These are phyloP conservation scores for Prionailurus bengalensis DNA, from an alignment of 2,113 vertebrate genomes.

Conservation along the genomic window DNA sequence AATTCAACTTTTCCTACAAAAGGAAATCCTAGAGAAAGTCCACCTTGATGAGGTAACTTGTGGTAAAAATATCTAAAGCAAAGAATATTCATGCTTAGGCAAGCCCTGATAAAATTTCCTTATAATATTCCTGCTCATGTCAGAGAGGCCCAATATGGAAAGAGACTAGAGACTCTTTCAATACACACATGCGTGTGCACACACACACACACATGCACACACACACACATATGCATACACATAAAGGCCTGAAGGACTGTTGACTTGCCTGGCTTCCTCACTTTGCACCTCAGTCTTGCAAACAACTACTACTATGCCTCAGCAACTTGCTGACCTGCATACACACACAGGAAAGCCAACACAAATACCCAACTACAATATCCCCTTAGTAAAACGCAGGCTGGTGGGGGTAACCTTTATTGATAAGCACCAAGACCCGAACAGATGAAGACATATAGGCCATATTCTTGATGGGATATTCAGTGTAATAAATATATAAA, in stretches of 20 bases:
- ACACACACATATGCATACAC: not conserved
- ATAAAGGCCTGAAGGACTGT: not conserved
- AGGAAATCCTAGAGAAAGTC: not conserved
- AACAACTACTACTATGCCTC: not conserved
- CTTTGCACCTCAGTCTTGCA: not conserved
- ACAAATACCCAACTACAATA: not conserved
- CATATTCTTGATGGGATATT: not conserved
- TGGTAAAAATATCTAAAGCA: not conserved
- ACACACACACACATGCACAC: too few relatives aligned
- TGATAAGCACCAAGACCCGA: not conserved
- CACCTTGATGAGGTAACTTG: not conserved
- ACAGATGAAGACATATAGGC: not conserved
- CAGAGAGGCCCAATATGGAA: not conserved
- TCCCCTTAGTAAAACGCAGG: constrained; percentile 52
- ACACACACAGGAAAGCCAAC: not conserved
- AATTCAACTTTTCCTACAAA: constrained; percentile 4
- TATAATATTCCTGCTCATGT: not conserved
- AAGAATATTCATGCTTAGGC: not conserved
- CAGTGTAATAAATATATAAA: too few relatives aligned
- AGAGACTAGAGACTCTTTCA: not conserved
- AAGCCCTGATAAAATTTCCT: not conserved
- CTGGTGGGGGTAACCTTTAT: not conserved
- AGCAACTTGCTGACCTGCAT: not conserved
- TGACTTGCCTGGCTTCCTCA: not conserved
- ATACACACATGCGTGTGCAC: not conserved